Evolutionary conservation across 2,888 invertebrate species (phyloP).

Genomic region (Xestia sexstrigata): DNA sequence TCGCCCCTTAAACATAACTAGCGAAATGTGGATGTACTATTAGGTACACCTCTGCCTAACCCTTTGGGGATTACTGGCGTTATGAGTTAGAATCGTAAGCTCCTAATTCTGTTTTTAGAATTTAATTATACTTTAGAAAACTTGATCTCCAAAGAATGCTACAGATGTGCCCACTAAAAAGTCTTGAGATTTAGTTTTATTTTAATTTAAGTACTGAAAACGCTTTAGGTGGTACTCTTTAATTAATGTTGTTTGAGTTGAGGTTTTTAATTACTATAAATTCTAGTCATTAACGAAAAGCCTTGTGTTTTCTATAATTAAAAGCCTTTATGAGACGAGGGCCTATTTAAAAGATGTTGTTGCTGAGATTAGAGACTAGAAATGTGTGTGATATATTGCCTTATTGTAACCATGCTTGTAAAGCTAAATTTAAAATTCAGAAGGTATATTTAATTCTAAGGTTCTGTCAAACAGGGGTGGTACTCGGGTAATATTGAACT

Average conservation of each 20-base stretch:
- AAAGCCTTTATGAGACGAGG: conserved; percentile 1
- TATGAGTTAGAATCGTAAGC: background rate
- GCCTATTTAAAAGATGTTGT: background rate
- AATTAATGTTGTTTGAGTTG: conserved; percentile 19
- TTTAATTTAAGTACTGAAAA: conserved; percentile 16
- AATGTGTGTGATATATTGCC: no score
- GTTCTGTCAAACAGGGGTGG: background rate
- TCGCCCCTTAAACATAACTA: no score
- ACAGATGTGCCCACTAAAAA: conserved; percentile 13
- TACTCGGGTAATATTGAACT: background rate
- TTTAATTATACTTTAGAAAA: background rate
- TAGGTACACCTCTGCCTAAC: no score
- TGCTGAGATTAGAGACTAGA: background rate
- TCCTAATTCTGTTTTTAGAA: background rate
- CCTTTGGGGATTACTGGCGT: no score
- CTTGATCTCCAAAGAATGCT: background rate
- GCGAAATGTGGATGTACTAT: no score
- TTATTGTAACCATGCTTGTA: no score
- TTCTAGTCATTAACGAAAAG: conserved; percentile 1
- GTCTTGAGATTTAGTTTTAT: conserved; percentile 11
- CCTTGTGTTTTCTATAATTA: conserved; percentile 1
- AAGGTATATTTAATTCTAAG: background rate
- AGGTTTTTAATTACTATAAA: conserved; percentile 34
- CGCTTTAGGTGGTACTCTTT: conserved; percentile 11
- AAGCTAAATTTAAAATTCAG: background rate